Conservation (phyloP, 1,140 invertebrate species). For the Bombus waltoni region DNA sequence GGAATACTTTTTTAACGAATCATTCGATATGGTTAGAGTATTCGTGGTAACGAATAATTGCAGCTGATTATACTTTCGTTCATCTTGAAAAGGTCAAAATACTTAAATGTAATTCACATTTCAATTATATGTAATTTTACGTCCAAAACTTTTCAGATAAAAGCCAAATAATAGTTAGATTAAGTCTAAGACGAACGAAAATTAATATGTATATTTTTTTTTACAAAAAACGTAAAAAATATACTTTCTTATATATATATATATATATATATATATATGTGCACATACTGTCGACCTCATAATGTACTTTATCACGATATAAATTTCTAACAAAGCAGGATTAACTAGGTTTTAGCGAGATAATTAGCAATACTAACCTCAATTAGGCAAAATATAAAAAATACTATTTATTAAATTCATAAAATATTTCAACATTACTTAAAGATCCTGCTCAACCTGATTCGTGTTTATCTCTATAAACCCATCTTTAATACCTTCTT, state of each 20-base stretch:
- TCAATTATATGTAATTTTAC: neutral
- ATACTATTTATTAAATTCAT: neutral
- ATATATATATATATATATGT: neutral
- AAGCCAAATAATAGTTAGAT: neutral
- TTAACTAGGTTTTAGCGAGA: too few relatives aligned
- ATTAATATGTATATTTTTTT: too few relatives aligned
- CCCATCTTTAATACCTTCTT: too few relatives aligned
- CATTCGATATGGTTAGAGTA: neutral
- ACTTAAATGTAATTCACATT: too few relatives aligned
- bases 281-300: too few relatives aligned
- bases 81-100: too few relatives aligned
- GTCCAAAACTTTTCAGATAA: neutral
- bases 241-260: neutral
- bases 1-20: neutral
- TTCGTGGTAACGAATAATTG: neutral
- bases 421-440: neutral
- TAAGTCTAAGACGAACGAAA: too few relatives aligned
- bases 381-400: neutral
- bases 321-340: too few relatives aligned
- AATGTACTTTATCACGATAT: too few relatives aligned
- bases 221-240: neutral
- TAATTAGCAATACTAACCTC: too few relatives aligned
- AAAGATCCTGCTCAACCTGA: neutral
- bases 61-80: too few relatives aligned
- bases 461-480: too few relatives aligned